Conservation (phyloP, 2,797 vertebrate genomes). For the Crax fasciolata region DNA sequence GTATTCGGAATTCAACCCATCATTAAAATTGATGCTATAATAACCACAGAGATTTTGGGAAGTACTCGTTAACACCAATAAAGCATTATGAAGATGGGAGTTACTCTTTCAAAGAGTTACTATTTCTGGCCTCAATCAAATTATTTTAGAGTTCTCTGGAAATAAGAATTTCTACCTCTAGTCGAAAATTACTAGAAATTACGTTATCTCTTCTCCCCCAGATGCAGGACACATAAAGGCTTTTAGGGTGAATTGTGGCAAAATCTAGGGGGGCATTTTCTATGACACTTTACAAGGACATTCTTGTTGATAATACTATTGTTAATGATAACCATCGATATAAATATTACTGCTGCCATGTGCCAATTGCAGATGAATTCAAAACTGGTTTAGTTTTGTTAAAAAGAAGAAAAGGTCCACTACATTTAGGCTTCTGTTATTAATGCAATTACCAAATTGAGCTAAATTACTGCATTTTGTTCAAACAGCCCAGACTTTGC, state of each 20-base stretch:
- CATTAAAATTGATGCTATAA: neutral
- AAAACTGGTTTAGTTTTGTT: neutral
- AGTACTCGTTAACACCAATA: neutral
- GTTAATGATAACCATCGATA: neutral
- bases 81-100: neutral
- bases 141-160: neutral
- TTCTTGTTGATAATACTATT: neutral
- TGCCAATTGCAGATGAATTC: neutral
- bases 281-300: neutral
- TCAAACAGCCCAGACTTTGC: neutral
- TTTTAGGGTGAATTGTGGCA: neutral
- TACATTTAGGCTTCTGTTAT: neutral
- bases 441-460: neutral
- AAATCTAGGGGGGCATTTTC: neutral
- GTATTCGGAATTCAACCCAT: neutral
- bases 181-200: neutral
- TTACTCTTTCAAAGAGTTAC: neutral
- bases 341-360: neutral
- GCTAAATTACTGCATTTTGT: neutral
- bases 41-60: neutral
- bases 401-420: neutral
- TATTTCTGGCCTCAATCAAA: neutral
- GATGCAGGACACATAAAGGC: neutral
- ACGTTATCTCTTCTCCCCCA: neutral
- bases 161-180: neutral